A percentile compares a stretch with the other conserved stretches of the same genome.
These are phyloP conservation scores for Choloepus hoffmanni DNA, from an alignment of 2,113 vertebrate genomes.

Conservation along the genomic window DNA sequence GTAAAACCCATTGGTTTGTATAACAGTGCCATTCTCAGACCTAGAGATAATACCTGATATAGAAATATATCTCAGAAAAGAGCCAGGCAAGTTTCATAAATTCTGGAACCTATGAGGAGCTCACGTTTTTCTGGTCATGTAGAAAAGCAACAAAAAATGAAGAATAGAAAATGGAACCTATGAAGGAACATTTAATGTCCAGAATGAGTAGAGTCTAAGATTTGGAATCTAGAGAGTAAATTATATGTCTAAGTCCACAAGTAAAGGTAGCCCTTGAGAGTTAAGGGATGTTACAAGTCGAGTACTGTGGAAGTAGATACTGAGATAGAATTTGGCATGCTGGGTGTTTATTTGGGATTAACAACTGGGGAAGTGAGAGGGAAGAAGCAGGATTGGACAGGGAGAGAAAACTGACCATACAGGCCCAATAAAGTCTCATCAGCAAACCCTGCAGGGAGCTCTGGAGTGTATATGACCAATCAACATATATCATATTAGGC, in stretches of 20 bases:
- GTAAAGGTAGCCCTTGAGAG: background rate
- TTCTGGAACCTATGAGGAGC: background rate
- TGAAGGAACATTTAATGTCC: background rate
- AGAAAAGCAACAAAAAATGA: conserved; percentile 44
- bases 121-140: background rate
- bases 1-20: conserved; percentile 34
- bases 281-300: background rate
- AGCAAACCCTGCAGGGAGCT: background rate
- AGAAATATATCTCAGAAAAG: conserved; percentile 27
- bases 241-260: background rate
- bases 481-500: background rate
- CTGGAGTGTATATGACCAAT: background rate
- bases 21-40: background rate
- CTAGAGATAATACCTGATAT: conserved; percentile 24
- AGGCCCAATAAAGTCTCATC: background rate
- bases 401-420: background rate
- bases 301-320: background rate
- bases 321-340: background rate
- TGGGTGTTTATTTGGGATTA: background rate
- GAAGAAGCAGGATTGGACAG: background rate
- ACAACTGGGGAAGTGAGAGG: background rate
- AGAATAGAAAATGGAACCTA: background rate
- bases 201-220: background rate
- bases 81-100: background rate
- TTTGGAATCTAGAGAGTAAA: background rate